phyloP scores from a whole-genome alignment of 2,113 vertebrate species.

The Lampris megalopsis region DNA sequence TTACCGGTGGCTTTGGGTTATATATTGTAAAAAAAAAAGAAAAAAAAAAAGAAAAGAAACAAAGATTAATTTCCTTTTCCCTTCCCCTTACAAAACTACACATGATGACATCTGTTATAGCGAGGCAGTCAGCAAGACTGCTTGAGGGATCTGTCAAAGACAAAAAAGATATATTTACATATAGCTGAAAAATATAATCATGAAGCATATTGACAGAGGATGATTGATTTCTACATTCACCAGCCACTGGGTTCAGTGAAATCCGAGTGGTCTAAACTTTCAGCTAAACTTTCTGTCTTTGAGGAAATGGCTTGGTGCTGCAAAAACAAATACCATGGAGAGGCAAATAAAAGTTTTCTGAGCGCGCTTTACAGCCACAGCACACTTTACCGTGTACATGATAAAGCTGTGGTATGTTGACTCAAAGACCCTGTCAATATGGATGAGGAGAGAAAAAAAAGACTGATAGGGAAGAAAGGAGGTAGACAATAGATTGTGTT shows the following conservation, averaged over 20 bases:
- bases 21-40: too few species aligned
- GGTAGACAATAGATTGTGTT: neutral
- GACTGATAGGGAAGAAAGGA: too few species aligned
- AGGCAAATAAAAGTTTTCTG: too few species aligned
- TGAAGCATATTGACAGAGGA: too few species aligned
- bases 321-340: neutral
- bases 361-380: too few species aligned
- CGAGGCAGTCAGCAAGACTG: too few species aligned
- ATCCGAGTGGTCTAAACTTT: too few species aligned
- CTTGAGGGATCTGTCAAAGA: neutral
- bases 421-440: constrained; percentile 1
- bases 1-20: neutral
- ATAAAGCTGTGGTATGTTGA: neutral
- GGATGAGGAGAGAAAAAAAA: neutral
- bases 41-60: too few species aligned
- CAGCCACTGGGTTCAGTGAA: neutral
- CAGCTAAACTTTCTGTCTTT: neutral
- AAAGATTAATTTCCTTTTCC: too few species aligned
- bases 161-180: neutral
- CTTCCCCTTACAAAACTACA: too few species aligned
- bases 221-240: too few species aligned
- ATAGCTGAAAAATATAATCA: neutral
- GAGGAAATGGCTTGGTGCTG: neutral
- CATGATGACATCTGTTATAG: too few species aligned
- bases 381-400: neutral